Percentiles rank a stretch among this genome's conserved stretches.
These are phyloP conservation scores for Euglossa dilemma DNA, from an alignment of 1,140 invertebrate species.

Conservation along the genomic window DNA sequence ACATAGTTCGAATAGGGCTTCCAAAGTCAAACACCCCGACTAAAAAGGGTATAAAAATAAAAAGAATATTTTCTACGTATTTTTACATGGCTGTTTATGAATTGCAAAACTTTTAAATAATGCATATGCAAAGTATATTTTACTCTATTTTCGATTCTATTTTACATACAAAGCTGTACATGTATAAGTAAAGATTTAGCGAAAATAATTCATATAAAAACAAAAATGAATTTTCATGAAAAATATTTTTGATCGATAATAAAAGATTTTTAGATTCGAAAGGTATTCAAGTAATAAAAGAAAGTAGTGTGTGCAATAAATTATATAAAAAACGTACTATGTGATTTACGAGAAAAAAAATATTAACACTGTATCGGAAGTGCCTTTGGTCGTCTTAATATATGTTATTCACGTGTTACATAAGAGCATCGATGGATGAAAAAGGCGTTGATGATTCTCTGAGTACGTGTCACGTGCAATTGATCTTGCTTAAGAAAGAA, in stretches of 20 bases:
- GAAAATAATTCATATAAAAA: constrained; percentile 3
- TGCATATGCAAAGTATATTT: constrained; percentile 42
- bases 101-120: constrained; percentile 31
- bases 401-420: constrained; percentile 6
- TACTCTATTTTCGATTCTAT: constrained; percentile 59
- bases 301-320: neutral
- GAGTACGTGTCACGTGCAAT: neutral
- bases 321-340: constrained; percentile 5
- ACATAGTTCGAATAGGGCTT: constrained; percentile 54
- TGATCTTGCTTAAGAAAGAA: constrained; percentile 12
- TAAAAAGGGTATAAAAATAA: constrained; percentile 19
- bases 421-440: neutral
- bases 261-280: neutral
- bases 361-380: constrained; percentile 30
- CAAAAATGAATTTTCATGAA: neutral
- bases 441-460: constrained; percentile 11
- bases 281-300: neutral
- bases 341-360: constrained; percentile 30
- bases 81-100: constrained; percentile 55
- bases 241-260: neutral
- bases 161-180: constrained; percentile 47
- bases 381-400: constrained; percentile 49
- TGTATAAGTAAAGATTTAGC: neutral
- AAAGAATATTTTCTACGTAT: constrained; percentile 62
- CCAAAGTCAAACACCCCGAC: constrained; percentile 46